phyloP scores from a whole-genome alignment of 2,888 invertebrate genomes.

The Tetranychus piercei region DNA sequence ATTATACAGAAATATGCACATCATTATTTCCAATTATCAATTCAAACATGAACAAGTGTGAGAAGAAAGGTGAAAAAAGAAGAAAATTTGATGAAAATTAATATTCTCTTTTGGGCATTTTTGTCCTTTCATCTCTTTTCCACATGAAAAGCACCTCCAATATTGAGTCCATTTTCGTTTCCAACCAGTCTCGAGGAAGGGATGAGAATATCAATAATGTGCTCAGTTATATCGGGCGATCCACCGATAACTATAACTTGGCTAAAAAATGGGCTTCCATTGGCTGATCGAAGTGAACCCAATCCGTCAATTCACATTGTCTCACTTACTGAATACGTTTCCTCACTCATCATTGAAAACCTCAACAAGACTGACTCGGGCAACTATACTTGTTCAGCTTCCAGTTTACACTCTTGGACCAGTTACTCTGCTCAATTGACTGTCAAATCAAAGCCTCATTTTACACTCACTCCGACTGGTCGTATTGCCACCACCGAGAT shows the following conservation, averaged over 20 bases:
- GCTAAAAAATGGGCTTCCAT: conserved; percentile 32
- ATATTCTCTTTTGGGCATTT: neutral
- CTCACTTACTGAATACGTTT: conserved; percentile 27
- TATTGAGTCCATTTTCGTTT: conserved; percentile 27
- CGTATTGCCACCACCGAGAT: conserved; percentile 29
- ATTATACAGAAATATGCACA: neutral
- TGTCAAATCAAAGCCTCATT: conserved; percentile 27
- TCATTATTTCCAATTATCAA: neutral
- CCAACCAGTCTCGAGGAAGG: conserved; percentile 27
- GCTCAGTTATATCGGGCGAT: conserved; percentile 30
- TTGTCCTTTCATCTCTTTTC: neutral
- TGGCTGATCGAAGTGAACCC: conserved; percentile 25
- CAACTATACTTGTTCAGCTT: conserved; percentile 34
- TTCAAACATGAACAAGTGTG: neutral
- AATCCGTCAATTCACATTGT: conserved; percentile 24
- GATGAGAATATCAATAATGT: conserved; percentile 27
- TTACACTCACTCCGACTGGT: conserved; percentile 14
- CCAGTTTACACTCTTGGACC: conserved; percentile 27
- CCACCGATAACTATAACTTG: conserved; percentile 33
- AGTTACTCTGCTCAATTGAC: conserved; percentile 31
- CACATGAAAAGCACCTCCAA: conserved; percentile 25
- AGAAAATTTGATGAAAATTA: neutral
- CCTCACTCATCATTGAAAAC: conserved; percentile 32
- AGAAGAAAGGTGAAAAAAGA: too few species aligned
- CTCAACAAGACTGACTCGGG: conserved; percentile 33